phyloP scores from a whole-genome alignment of 2,113 vertebrate species.

The Plestiodon gilberti region DNA sequence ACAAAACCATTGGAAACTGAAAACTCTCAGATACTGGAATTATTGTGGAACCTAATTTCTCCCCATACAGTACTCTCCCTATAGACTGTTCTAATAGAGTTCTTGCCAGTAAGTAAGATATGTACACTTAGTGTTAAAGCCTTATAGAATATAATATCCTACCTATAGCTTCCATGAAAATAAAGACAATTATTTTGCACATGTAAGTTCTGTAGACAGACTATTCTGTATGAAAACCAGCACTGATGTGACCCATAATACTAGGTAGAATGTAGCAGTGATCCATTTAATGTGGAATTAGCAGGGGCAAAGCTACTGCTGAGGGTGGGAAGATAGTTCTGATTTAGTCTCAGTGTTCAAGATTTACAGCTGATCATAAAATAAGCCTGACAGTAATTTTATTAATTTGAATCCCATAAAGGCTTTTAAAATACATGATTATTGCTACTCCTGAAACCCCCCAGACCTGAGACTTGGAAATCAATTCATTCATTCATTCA shows the following conservation, averaged over 20 bases:
- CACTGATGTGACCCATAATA: background rate
- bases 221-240: background rate
- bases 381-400: constrained; percentile 45
- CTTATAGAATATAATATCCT: background rate
- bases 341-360: constrained; percentile 40
- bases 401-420: constrained; percentile 30
- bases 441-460: constrained; percentile 12
- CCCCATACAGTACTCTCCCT: background rate
- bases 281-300: constrained; percentile 26
- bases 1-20: background rate
- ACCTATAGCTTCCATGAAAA: background rate
- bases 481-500: too few relatives aligned
- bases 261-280: constrained; percentile 25
- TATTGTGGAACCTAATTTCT: background rate
- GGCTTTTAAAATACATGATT: constrained; percentile 19
- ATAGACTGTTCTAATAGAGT: background rate
- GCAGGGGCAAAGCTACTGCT: constrained; percentile 34
- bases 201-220: background rate
- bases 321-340: constrained; percentile 4
- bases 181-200: background rate
- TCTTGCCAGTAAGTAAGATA: background rate
- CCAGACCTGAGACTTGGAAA: constrained; percentile 2
- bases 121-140: background rate
- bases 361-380: constrained; percentile 13
- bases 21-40: background rate